Conservation (phyloP, 2,797 vertebrate species). For the Mallotus villosus region DNA sequence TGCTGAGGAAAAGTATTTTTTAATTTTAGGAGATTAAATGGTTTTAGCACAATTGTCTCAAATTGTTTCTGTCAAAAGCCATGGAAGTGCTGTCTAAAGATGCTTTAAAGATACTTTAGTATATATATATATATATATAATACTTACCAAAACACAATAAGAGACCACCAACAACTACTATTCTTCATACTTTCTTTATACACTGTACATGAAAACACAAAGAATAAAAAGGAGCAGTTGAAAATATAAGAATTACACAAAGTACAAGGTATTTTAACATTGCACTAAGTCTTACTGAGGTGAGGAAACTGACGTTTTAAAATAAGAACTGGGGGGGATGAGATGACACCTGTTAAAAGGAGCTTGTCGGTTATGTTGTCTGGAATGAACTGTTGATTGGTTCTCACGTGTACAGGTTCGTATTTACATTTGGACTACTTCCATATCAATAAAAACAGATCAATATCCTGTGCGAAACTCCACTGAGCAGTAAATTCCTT, state of each 20-base stretch:
- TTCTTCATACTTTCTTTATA: slow-evolving; percentile 74
- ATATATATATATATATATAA: no score
- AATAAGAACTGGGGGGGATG: slow-evolving; percentile 20
- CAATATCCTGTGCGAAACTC: slow-evolving; percentile 39
- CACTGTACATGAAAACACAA: slow-evolving; percentile 75
- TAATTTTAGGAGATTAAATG: background rate
- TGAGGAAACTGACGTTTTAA: slow-evolving; percentile 37
- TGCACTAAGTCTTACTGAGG: slow-evolving; percentile 55
- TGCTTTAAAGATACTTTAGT: no score
- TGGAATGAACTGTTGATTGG: slow-evolving; percentile 24
- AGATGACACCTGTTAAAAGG: slow-evolving; percentile 19
- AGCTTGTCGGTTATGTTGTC: slow-evolving; percentile 8
- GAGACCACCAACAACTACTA: slow-evolving; percentile 23
- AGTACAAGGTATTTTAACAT: slow-evolving; percentile 77
- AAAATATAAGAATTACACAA: slow-evolving; percentile 81
- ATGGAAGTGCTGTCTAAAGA: background rate
- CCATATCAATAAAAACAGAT: slow-evolving; percentile 69
- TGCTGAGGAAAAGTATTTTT: background rate
- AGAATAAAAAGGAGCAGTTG: slow-evolving; percentile 77
- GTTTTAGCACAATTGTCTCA: background rate
- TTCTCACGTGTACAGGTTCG: slow-evolving; percentile 32
- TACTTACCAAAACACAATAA: slow-evolving; percentile 12
- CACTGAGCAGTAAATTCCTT: slow-evolving; percentile 39
- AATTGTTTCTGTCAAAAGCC: background rate
- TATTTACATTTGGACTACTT: slow-evolving; percentile 55